Evolutionary conservation across 2,888 invertebrate species (phyloP), one percentile per base, ranked within the genome.

Genomic region (Catocala fraxini): DNA sequence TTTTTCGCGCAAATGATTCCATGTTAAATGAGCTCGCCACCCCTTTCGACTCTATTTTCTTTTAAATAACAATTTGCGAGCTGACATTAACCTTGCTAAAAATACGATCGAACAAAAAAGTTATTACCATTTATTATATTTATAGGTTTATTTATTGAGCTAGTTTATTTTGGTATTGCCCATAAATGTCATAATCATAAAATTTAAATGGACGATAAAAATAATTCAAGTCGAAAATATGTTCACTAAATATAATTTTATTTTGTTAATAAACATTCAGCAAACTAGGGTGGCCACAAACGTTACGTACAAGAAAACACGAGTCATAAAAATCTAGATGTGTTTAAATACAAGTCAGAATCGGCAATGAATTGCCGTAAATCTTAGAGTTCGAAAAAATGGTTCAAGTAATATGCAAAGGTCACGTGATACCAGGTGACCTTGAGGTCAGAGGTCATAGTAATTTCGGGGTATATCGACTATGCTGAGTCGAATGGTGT

Each of bases 131-230:
- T 71, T 62, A 71, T 70, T 73, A 68, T 65, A 67, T 80, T 75
- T 77, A 78, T 78, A 63, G 60, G 66, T 76, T 71, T 73, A 79
- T 76, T 71, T 73, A 79, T 72, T 66, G 70, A 59, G 51, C 73
- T 53, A 63, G 64, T 75, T 81, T 64, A 68, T 63, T 25, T 66
- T 65, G 57, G 52, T 63, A 55, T 61, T 53, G 65, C 43, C 63
- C 70, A 59, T 70, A 80, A 81, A 81, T 79, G 76, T 77, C 75
- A 72, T 80, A 75, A 77, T 72, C 77, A 69, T 82, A 75, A 81
- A 80, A 80, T 77, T 75, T 74, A 35, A 80, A 80, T 75, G 71
- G 65, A 59, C 67, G 45, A 71, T 80, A 77, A 80, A 75, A 70
- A 75, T 71, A 64, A 71, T 72, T 73, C 65, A 74, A 71, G 70